Conservation (phyloP, 92 coral and sea anemone species). For the Pocillopora meandrina region DNA sequence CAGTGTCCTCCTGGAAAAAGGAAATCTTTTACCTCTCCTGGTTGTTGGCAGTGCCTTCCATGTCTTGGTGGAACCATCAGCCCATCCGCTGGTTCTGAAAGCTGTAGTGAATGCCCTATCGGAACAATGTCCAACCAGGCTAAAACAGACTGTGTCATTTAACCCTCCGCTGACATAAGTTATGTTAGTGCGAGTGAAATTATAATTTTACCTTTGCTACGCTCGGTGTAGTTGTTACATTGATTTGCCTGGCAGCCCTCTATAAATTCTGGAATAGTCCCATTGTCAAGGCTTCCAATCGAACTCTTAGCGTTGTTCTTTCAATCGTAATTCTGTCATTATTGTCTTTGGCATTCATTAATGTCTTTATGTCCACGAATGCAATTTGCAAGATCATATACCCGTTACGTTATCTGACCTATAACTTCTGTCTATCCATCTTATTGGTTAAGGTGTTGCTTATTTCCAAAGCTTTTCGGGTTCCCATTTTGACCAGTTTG, state of each 20-base stretch:
- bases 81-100: background rate
- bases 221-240: slow-evolving; percentile 2
- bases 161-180: slow-evolving; percentile 11
- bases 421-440: too few species aligned
- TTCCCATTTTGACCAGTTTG: background rate
- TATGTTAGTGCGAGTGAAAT: slow-evolving; percentile 8
- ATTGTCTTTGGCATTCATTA: too few species aligned
- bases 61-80: slow-evolving; percentile 34
- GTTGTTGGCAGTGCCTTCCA: slow-evolving; percentile 50
- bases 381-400: slow-evolving; percentile 48
- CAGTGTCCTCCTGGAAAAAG: slow-evolving; percentile 32
- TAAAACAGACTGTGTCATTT: slow-evolving; percentile 28
- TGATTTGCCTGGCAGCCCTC: background rate
- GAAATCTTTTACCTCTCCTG: slow-evolving; percentile 19
- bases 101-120: slow-evolving; percentile 29
- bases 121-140: slow-evolving; percentile 7
- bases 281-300: background rate
- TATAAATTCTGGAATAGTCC: slow-evolving; percentile 15
- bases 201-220: background rate
- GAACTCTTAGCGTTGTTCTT: too few species aligned
- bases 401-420: slow-evolving; percentile 59
- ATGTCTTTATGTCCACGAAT: background rate
- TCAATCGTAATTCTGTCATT: too few species aligned
- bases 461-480: slow-evolving; percentile 67
- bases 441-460: slow-evolving; percentile 68